Evolutionary conservation across 2,797 vertebrate genomes (phyloP).

Genomic region (Myiotriccus ornatus): DNA sequence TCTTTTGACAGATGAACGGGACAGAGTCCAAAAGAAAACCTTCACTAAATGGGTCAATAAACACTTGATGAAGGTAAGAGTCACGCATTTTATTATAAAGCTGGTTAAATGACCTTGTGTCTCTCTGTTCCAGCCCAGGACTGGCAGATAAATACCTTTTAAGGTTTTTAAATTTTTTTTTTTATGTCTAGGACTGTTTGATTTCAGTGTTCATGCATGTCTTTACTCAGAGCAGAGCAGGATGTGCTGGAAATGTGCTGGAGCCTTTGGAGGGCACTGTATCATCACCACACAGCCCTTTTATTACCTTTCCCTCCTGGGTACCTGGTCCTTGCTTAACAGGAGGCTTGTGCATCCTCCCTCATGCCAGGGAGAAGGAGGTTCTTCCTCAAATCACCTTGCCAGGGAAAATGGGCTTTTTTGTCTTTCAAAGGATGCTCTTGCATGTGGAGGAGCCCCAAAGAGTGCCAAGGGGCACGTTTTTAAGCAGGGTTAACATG

Average conservation of each 20-base stretch:
- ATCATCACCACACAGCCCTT: not conserved
- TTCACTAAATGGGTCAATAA: constrained; percentile 99
- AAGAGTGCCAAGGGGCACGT: not conserved
- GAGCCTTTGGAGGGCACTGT: constrained; percentile 42
- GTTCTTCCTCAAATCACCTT: not conserved
- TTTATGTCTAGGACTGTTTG: not conserved
- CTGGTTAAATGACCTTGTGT: accelerated
- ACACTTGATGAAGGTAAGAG: constrained; percentile 95
- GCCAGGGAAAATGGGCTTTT: not conserved
- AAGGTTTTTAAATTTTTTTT: not conserved
- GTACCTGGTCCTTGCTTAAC: not conserved
- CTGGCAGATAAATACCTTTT: not conserved
- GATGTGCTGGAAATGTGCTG: not conserved
- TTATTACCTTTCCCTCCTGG: not conserved
- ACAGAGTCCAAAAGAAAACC: constrained; percentile 98
- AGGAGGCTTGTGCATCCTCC: accelerated
- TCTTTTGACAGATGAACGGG: constrained; percentile 89
- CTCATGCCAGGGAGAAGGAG: accelerated
- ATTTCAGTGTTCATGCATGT: accelerated
- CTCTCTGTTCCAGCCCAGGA: not conserved
- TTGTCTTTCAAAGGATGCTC: not conserved
- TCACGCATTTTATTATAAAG: not conserved
- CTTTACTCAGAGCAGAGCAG: not conserved
- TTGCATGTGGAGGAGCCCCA: accelerated
- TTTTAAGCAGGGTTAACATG: accelerated